Conservation (phyloP, 2,797 vertebrate genomes). For the Uromys caudimaculatus region DNA sequence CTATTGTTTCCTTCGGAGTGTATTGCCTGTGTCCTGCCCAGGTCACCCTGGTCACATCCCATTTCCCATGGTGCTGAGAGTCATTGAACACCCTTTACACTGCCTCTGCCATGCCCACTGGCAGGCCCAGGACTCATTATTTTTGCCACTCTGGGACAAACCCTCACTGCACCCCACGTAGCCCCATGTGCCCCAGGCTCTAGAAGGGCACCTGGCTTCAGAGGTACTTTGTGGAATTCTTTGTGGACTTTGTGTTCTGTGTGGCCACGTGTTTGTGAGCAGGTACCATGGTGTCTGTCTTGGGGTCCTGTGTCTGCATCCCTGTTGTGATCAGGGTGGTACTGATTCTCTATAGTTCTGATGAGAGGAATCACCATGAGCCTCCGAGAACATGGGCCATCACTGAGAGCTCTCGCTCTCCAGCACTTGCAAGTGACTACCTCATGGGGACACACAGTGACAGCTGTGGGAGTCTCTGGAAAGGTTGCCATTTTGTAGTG, state of each 20-base stretch:
- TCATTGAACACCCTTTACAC: neutral
- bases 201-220: neutral
- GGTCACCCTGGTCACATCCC: neutral
- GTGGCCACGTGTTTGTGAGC: slow-evolving; percentile 67
- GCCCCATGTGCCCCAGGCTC: neutral
- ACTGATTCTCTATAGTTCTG: neutral
- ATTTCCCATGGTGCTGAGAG: neutral
- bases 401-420: neutral
- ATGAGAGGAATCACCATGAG: neutral
- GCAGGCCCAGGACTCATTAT: neutral
- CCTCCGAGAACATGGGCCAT: accelerated
- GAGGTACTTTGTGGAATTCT: slow-evolving; percentile 52
- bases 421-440: neutral
- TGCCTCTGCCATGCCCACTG: neutral
- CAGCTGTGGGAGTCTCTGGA: neutral
- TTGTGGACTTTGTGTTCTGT: slow-evolving; percentile 72
- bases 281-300: slow-evolving; percentile 74
- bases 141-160: neutral
- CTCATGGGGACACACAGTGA: neutral
- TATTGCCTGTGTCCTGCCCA: neutral
- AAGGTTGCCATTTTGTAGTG: neutral
- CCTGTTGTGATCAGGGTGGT: slow-evolving; percentile 45
- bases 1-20: neutral
- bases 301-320: slow-evolving; percentile 80
- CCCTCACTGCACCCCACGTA: no score